Conservation (phyloP, 2,888 invertebrate species). For the Cataglyphis rosenhaueri region DNA sequence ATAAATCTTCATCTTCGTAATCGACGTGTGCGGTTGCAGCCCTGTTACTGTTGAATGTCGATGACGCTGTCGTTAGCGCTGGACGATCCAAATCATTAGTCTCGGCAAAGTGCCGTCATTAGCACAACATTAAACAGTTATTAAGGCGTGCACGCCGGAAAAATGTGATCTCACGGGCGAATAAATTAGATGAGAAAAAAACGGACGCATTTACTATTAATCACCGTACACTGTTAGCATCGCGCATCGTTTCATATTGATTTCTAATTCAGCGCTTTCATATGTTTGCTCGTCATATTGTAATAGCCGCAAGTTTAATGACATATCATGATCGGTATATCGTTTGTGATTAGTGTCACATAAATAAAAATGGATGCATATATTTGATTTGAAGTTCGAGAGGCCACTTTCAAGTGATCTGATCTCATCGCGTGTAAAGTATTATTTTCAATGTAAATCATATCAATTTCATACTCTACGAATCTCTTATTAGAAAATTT, state of each 20-base stretch:
- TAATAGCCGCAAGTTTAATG: constrained; percentile 30
- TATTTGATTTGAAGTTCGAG: background rate
- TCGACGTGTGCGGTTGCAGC: constrained; percentile 48
- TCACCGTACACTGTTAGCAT: background rate
- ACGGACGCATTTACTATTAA: constrained; percentile 37
- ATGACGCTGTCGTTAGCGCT: constrained; percentile 63
- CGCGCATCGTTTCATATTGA: constrained; percentile 36
- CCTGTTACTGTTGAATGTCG: constrained; percentile 44
- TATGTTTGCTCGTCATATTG: constrained; percentile 39
- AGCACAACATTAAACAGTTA: constrained; percentile 76
- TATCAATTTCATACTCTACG: background rate
- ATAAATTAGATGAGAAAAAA: constrained; percentile 52
- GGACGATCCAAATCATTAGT: constrained; percentile 75
- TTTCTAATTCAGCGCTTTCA: constrained; percentile 51
- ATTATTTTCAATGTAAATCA: background rate
- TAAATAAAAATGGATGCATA: constrained; percentile 25
- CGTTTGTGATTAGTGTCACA: constrained; percentile 19
- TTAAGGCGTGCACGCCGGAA: constrained; percentile 74
- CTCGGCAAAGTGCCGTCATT: constrained; percentile 76
- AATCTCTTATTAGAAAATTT: background rate
- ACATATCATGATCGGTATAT: constrained; percentile 4
- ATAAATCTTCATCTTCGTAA: constrained; percentile 50
- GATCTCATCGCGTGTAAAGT: background rate
- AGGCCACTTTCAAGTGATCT: background rate
- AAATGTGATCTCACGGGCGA: constrained; percentile 57